Conservation (phyloP, 37 sponge, comb jelly and placozoan species). For the Crambe crambe region DNA sequence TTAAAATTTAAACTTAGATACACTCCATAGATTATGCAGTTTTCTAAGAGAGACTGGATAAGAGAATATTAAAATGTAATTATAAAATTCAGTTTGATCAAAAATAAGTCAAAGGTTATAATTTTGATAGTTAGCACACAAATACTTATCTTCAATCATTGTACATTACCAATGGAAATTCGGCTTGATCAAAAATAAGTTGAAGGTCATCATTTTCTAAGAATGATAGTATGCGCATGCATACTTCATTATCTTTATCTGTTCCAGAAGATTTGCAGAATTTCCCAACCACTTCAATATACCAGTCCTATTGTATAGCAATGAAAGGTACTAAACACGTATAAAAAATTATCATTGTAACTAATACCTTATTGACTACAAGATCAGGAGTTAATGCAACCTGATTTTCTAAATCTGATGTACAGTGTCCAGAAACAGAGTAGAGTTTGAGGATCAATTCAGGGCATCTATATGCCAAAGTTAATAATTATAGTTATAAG, state of each 20-base stretch:
- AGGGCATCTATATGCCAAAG: not conserved
- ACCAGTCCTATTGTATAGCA: constrained; percentile 13
- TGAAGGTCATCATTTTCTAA: not conserved
- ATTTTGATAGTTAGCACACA: too few species aligned
- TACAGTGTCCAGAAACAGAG: not conserved
- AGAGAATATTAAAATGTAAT: not conserved
- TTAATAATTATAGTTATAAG: not conserved
- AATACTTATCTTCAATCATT: too few species aligned
- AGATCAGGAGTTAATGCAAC: not conserved
- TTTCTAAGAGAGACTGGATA: constrained; percentile 18
- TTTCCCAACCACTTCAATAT: not conserved
- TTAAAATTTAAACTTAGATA: constrained; percentile 15
- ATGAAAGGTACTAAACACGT: too few species aligned
- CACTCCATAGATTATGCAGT: constrained; percentile 26
- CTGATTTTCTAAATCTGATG: not conserved
- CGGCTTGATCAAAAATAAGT: not conserved
- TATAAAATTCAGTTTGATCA: not conserved
- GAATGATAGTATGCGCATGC: not conserved
- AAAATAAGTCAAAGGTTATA: not conserved
- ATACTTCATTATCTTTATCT: not conserved
- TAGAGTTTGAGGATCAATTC: not conserved
- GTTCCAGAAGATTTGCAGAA: constrained; percentile 18
- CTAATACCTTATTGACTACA: too few species aligned
- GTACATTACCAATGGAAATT: not conserved
- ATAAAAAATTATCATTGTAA: too few species aligned